Evolutionary conservation across 2,888 invertebrate genomes (phyloP), one percentile per base, ranked within the genome.

Genomic region (Junonia oenone): DNA sequence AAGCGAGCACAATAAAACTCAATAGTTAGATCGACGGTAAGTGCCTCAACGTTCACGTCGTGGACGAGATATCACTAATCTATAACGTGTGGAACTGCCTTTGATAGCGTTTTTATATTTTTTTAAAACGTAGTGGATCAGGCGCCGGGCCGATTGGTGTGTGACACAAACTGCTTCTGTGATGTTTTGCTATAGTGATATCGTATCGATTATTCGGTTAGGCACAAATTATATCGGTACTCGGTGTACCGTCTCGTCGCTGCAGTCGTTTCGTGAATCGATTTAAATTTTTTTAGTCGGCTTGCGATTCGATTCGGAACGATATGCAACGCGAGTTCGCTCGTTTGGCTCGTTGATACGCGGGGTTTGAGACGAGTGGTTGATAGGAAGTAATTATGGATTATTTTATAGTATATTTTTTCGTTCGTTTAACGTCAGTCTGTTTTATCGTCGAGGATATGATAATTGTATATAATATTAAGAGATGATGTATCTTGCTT

Each of bases 51-150:
- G 71, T 66, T 61, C 61, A 67, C 68, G 72, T 64, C 71, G 69
- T 67, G 71, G 70, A 78, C 80, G 76, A n/a, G n/a, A 78, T 55
- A 65, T 66, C 64, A 61, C 51, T 81, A 77, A 74, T 76, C 45
- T 74, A 29, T 46, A 49, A 55, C 45, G 43, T 35, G 71, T 72
- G 73, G 72, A 81, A 81, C 77, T 79, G 86, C 83, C 81, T 86
- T 75, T 79, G 66, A 77, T 82, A 85, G 83, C 81, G 78, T 86
- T 87, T 87, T 43, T 85, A 77, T 87, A 88, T 85, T 75, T 84
- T 86, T 85, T 82, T 84, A 80, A n/a, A 80, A 68, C 59, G 78
- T 81, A 79, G 78, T 67, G 71, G 69, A 48, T 63, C 72, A 66
- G 68, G 72, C 73, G 74, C 71, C 71, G 76, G 68, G 72, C 69